Evolutionary conservation across 2,113 vertebrate genomes (phyloP).

Genomic region (Drymodes brunneopygia): DNA sequence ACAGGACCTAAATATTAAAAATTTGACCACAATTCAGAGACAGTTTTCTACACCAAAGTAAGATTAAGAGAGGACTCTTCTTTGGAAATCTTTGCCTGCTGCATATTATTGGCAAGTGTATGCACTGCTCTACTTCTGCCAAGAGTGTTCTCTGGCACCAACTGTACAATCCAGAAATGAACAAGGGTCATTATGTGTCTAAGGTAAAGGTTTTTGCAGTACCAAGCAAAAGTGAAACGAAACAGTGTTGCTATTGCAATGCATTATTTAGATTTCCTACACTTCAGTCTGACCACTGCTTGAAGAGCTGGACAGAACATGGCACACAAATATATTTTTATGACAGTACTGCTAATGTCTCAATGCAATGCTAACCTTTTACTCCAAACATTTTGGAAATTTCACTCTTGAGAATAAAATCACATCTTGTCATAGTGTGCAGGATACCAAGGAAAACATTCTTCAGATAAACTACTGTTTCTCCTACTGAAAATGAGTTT

Average conservation of each 20-base stretch:
- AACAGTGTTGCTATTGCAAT: not conserved
- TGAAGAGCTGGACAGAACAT: not conserved
- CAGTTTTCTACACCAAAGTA: not conserved
- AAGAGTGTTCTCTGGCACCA: not conserved
- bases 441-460: not conserved
- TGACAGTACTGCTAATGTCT: not conserved
- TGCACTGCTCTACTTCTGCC: not conserved
- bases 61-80: not conserved
- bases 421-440: not conserved
- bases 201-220: not conserved
- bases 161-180: not conserved
- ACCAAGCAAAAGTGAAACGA: not conserved
- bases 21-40: not conserved
- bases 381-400: not conserved
- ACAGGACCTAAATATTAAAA: not conserved
- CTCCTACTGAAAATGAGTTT: not conserved
- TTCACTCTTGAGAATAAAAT: not conserved
- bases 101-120: not conserved
- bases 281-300: not conserved
- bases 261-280: not conserved
- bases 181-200: not conserved
- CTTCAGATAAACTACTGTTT: not conserved
- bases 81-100: not conserved
- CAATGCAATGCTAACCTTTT: not conserved
- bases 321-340: not conserved